Conservation (phyloP, 2,888 invertebrate genomes). For the Hydrotaea cyrtoneurina region DNA sequence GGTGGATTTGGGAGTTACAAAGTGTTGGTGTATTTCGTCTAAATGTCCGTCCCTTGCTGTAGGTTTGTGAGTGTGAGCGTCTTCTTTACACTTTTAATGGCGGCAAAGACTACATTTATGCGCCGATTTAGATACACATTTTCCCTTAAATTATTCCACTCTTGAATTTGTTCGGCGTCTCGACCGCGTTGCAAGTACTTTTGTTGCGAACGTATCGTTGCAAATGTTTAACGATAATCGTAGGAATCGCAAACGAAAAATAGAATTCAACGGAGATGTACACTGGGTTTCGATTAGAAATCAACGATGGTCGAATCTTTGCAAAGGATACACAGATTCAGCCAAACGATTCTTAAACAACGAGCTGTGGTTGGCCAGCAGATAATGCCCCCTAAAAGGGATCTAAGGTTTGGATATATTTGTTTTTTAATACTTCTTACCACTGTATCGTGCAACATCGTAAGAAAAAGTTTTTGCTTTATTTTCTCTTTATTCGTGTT, state of each 20-base stretch:
- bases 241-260: conserved; percentile 9
- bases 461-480: conserved; percentile 16
- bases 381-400: too few relatives aligned
- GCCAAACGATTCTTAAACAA: too few relatives aligned
- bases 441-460: not conserved
- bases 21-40: too few relatives aligned
- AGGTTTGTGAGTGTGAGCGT: not conserved
- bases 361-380: too few relatives aligned
- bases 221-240: conserved; percentile 35
- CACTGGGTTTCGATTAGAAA: not conserved
- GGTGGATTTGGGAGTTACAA: too few relatives aligned
- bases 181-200: conserved; percentile 21
- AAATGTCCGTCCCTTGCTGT: too few relatives aligned
- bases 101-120: conserved; percentile 61
- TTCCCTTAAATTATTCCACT: conserved; percentile 43
- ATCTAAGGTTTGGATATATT: too few relatives aligned
- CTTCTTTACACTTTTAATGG: conserved; percentile 44
- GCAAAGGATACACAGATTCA: too few relatives aligned
- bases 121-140: conserved; percentile 52
- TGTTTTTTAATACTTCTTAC: not conserved
- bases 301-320: not conserved
- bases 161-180: conserved; percentile 12
- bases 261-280: not conserved
- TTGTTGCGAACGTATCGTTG: conserved; percentile 46
- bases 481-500: conserved; percentile 46